Base-by-base conservation (phyloP, 2,888 invertebrate species). In the Cheilosia impressa region DNA sequence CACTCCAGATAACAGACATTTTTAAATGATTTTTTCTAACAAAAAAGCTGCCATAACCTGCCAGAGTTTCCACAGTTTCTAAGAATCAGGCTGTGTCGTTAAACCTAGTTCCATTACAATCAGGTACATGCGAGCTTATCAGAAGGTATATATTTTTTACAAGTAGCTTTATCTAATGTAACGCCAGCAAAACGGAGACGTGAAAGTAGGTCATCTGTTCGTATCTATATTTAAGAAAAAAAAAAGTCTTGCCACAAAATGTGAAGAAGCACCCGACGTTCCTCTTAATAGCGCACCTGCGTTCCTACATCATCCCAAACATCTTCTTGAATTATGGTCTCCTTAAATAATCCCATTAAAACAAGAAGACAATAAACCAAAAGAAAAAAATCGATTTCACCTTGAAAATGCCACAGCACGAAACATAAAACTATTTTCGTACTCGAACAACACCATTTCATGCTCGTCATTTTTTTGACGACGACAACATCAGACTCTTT, bases 321-420 rank as follows among this genome's bases (percentile, higher is more conserved):
- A 52, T 53, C 43, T 45, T 45, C 52, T 66, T 53, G 31, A 50
- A 17, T 50, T 43, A 41, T 53, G 60, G 53, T 50, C 47, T 47
- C 47, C 45, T 65, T 47, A 45, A 34, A 34, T 31, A 31, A 31
- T 62, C 31, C 43, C 38, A 75, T 73, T 45, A 52, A 72, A 19
- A 31, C 7, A 13, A 52, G 24, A 24, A 45, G 27, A 73, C 55
- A 62, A 69, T 43, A 47, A 38, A 81, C 63, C 7, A 27, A 69
- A 76, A 81, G 27, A 5, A 62, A 78, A 63, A 83, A 83, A 76
- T 77, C 65, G 66, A 82, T 83, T 83, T 78, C 63, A 78, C 83
- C 78, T 78, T 83, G 78, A 68, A 72, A 62, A 50, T 38, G 72
- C 34, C 50, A 45, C 47, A 77, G 62, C 72, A 83, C 71, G 55